Evolutionary conservation across 2,888 invertebrate species (phyloP).

Genomic region (Rutpela maculata): DNA sequence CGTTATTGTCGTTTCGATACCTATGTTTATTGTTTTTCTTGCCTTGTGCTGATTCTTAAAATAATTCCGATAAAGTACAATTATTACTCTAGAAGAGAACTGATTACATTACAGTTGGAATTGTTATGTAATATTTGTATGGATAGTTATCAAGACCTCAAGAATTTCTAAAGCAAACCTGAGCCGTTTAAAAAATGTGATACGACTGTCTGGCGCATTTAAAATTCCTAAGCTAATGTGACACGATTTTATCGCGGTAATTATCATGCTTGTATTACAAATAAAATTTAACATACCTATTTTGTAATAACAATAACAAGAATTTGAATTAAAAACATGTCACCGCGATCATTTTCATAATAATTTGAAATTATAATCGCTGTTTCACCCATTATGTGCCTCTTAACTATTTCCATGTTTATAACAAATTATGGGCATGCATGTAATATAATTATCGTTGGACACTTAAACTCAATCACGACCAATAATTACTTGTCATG

Average conservation of each 20-base stretch:
- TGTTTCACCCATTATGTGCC: constrained; percentile 16
- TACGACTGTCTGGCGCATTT: neutral
- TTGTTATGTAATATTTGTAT: neutral
- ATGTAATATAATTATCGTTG: constrained; percentile 14
- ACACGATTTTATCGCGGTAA: constrained; percentile 11
- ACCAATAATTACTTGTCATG: constrained; percentile 13
- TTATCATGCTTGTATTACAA: neutral
- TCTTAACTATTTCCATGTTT: neutral
- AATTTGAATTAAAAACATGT: neutral
- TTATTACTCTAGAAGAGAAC: neutral
- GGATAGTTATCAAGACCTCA: neutral
- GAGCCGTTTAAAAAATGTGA: constrained; percentile 2
- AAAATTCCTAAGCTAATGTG: constrained; percentile 6
- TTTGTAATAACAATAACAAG: constrained; percentile 19
- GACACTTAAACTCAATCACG: constrained; percentile 15
- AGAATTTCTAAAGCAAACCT: constrained; percentile 15
- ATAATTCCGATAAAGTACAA: too few relatives aligned
- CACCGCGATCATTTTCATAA: constrained; percentile 12
- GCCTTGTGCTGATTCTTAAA: too few relatives aligned
- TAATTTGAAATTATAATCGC: constrained; percentile 23
- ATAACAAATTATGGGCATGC: constrained; percentile 14
- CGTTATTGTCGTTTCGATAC: too few relatives aligned
- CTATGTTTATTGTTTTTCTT: too few relatives aligned
- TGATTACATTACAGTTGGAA: neutral
- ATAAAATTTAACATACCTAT: constrained; percentile 1